Evolutionary conservation across 2,113 vertebrate species (phyloP), one percentile per base, ranked within the genome.

Genomic region (Plecotus auritus): DNA sequence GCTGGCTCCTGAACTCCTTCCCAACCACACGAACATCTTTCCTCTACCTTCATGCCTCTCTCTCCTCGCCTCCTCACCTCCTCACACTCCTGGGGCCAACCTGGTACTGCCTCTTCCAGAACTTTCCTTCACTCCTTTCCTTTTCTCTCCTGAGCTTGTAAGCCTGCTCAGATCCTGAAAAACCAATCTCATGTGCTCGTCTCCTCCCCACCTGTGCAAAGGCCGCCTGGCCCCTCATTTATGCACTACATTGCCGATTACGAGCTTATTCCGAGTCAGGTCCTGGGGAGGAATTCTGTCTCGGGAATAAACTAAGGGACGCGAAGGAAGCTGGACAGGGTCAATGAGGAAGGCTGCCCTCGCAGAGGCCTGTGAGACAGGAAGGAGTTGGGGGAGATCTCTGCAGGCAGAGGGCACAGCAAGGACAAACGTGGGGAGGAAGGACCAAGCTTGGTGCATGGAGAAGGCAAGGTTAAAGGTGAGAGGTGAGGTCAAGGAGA

Each of bases 81-180:
- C 56, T 59, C 56, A 56, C 17, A 45, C 40, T 64, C 70, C 35
- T 16, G 37, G 49, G 54, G 56, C 77, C 66, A 47, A 47, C 22
- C 35, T 37, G 1, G 42, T 18, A 49, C 14, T 7, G 64, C 54
- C 85, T 93, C 92, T 66, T 87, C 80, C 59, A 89, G 90, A 96
- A 76, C 10, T n/a, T 88, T 74, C 89, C 67, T 59, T 51, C 4
- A 0, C 28, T 42, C 40, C 51, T 77, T 77, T 92, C 51, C 28
- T 90, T 47, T 51, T 45, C 23, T 59, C 76, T 86, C 45, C 54
- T 12, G 23, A 26, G 74, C 37, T 40, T 54, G 16, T 26, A 54
- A 80, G 77, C 9, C 70, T 30, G 56, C 72, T 69, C 16, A 45
- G 49, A 80, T 37, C 47, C 89, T 90, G 17, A 64, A 74, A 61